Evolutionary conservation across 2,888 invertebrate species (phyloP).

Genomic region (Bugulina stolonifera): DNA sequence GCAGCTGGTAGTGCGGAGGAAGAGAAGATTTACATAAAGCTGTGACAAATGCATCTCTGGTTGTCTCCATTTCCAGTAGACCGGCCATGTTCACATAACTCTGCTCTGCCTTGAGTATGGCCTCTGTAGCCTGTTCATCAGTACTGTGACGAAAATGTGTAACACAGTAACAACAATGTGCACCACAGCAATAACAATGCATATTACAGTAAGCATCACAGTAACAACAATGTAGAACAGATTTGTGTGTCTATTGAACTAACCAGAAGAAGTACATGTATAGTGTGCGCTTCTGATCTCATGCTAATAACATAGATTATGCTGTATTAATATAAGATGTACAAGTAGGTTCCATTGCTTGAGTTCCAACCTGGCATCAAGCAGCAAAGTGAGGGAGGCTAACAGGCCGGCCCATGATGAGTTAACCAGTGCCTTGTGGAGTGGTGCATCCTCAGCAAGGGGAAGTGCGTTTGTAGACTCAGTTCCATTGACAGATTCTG

Average conservation of each 20-base stretch:
- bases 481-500: background rate
- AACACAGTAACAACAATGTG: too few relatives aligned
- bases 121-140: constrained; percentile 85
- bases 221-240: too few relatives aligned
- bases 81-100: constrained; percentile 85
- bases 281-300: too few relatives aligned
- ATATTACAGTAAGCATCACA: too few relatives aligned
- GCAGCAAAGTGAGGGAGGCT: constrained; percentile 80
- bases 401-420: constrained; percentile 93
- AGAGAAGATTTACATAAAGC: constrained; percentile 92
- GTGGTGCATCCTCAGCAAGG: background rate
- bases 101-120: constrained; percentile 83
- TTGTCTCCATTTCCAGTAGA: constrained; percentile 66
- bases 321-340: too few relatives aligned
- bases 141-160: too few relatives aligned
- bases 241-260: too few relatives aligned
- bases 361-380: constrained; percentile 72
- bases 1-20: constrained; percentile 88
- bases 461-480: background rate
- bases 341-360: too few relatives aligned
- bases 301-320: too few relatives aligned
- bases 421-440: constrained; percentile 70
- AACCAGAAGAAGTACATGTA: too few relatives aligned
- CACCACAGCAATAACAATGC: too few relatives aligned
- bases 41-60: constrained; percentile 88